Evolutionary conservation across 1,140 invertebrate genomes (phyloP).

Genomic region (Pseudomyrmex concolor): DNA sequence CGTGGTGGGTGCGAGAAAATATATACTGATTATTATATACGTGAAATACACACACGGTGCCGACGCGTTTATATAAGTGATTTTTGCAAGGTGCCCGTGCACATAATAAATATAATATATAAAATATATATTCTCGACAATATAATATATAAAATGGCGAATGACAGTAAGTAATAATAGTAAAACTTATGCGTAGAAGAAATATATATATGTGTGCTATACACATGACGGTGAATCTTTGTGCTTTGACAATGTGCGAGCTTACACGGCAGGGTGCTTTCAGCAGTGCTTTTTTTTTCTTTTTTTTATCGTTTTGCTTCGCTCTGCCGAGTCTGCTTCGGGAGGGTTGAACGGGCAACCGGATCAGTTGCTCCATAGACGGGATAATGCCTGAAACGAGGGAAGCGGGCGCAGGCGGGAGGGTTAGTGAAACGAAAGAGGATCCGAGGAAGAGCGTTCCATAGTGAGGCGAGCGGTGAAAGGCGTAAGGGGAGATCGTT

Average conservation of each 20-base stretch:
- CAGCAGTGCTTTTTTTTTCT: conserved; percentile 74
- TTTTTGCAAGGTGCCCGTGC: conserved; percentile 59
- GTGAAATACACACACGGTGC: conserved; percentile 61
- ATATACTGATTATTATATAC: not conserved
- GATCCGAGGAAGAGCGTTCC: conserved; percentile 49
- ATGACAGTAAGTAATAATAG: conserved; percentile 49
- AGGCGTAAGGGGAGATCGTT: conserved; percentile 64
- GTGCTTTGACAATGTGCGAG: conserved; percentile 84
- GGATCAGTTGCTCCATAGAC: conserved; percentile 64
- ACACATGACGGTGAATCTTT: conserved; percentile 74
- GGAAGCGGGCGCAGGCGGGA: conserved; percentile 2
- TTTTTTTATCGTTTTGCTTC: conserved; percentile 72
- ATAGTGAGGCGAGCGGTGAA: conserved; percentile 52
- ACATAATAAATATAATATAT: conserved; percentile 13
- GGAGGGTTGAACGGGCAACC: conserved; percentile 44
- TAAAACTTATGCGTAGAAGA: conserved; percentile 52
- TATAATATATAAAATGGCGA: conserved; percentile 37
- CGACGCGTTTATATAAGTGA: conserved; percentile 50
- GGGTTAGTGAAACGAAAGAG: conserved; percentile 68
- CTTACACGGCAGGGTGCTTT: conserved; percentile 82
- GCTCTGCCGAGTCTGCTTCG: conserved; percentile 81
- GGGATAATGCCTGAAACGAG: conserved; percentile 65
- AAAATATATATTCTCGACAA: conserved; percentile 23
- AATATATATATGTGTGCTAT: conserved; percentile 64
- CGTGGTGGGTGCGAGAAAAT: conserved; percentile 69